Evolutionary conservation across 2,888 invertebrate species (phyloP).

Genomic region (Empis stercorea): DNA sequence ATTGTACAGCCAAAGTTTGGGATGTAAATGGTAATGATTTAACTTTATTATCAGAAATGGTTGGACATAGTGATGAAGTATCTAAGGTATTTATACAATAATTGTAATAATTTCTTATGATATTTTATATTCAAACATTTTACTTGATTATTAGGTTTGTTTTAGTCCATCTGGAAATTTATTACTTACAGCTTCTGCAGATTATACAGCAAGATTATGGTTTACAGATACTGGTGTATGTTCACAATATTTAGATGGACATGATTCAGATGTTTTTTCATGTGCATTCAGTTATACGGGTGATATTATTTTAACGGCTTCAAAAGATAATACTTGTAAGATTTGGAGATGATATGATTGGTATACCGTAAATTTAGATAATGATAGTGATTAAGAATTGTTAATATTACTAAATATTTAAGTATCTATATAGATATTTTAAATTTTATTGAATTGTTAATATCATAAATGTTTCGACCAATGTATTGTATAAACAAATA

Average conservation of each 20-base stretch:
- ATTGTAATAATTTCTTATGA: background rate
- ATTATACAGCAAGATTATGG: slow-evolving; percentile 64
- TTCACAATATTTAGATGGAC: slow-evolving; percentile 60
- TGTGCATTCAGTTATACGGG: slow-evolving; percentile 69
- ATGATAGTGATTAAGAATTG: background rate
- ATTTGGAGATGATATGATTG: slow-evolving; percentile 69
- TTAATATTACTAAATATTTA: too few species aligned
- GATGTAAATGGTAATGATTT: slow-evolving; percentile 43
- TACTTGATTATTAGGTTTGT: slow-evolving; percentile 42
- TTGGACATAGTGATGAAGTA: slow-evolving; percentile 54
- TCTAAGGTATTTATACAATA: slow-evolving; percentile 41
- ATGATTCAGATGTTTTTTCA: slow-evolving; percentile 70
- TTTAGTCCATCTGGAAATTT: slow-evolving; percentile 68
- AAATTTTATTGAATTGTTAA: too few species aligned
- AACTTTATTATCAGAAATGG: slow-evolving; percentile 44
- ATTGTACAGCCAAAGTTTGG: slow-evolving; percentile 61
- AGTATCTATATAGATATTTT: too few species aligned
- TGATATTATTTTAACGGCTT: slow-evolving; percentile 65
- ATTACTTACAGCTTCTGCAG: slow-evolving; percentile 62
- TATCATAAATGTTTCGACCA: too few species aligned
- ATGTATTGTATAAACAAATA: too few species aligned
- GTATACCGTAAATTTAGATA: slow-evolving; percentile 32
- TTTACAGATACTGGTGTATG: slow-evolving; percentile 48
- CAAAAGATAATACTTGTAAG: slow-evolving; percentile 69
- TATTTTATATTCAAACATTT: background rate